Evolutionary conservation across 2,797 vertebrate species (phyloP).

Genomic region (Hydrophis major): DNA sequence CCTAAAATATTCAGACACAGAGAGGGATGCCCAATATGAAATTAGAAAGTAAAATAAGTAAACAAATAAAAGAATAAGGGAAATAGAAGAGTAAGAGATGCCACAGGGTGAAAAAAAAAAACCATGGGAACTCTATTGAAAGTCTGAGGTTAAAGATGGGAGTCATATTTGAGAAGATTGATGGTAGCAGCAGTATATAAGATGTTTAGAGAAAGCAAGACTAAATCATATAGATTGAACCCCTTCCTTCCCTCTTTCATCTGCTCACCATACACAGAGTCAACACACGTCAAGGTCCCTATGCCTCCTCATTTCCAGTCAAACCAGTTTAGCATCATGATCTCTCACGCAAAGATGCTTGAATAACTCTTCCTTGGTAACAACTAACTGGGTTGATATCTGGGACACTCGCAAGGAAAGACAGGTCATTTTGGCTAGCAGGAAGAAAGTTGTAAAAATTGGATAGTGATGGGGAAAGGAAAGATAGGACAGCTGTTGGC

Average conservation of each 20-base stretch:
- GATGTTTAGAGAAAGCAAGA: neutral
- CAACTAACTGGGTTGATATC: conserved; percentile 18
- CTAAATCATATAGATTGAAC: neutral
- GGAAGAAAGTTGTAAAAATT: neutral
- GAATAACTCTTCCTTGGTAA: conserved; percentile 6
- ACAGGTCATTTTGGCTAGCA: neutral
- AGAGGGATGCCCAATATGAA: neutral
- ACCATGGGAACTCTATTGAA: neutral
- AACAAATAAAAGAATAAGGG: neutral
- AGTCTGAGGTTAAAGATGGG: neutral
- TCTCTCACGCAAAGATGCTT: neutral
- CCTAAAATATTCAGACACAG: neutral
- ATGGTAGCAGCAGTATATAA: neutral
- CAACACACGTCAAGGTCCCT: neutral
- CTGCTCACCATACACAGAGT: neutral
- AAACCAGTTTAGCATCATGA: conserved; percentile 28
- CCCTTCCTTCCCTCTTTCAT: neutral
- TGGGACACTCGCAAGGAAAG: neutral
- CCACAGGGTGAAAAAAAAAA: too few relatives aligned
- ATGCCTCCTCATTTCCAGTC: neutral
- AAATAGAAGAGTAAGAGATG: neutral
- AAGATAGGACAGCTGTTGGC: neutral
- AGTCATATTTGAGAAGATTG: neutral
- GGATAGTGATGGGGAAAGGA: too few relatives aligned
- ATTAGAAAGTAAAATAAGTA: neutral